Evolutionary conservation across 2,888 invertebrate genomes (phyloP).

Genomic region (Erebia aethiops): DNA sequence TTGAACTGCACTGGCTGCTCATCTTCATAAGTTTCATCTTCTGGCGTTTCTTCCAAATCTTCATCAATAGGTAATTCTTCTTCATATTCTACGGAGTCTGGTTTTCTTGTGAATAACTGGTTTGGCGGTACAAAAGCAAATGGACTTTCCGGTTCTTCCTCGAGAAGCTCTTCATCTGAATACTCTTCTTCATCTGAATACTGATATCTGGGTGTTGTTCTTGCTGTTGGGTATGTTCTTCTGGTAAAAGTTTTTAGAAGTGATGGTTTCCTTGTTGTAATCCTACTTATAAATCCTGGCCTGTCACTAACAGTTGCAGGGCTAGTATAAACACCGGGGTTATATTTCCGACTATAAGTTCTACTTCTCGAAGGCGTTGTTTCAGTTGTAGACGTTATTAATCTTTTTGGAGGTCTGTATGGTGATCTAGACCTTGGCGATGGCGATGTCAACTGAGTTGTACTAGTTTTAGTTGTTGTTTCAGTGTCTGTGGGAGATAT

Average conservation of each 20-base stretch:
- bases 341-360: constrained; percentile 77
- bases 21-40: constrained; percentile 54
- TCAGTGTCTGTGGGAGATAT: constrained; percentile 29
- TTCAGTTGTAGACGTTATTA: constrained; percentile 74
- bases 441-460: constrained; percentile 53
- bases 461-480: constrained; percentile 48
- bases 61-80: constrained; percentile 48
- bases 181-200: constrained; percentile 69
- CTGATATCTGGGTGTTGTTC: constrained; percentile 64
- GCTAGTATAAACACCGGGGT: constrained; percentile 74
- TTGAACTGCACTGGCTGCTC: constrained; percentile 49
- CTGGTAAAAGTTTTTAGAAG: constrained; percentile 68
- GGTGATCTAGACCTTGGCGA: constrained; percentile 63
- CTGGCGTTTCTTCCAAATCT: constrained; percentile 47
- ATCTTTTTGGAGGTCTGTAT: constrained; percentile 68
- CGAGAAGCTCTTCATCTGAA: constrained; percentile 60
- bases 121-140: constrained; percentile 73
- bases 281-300: constrained; percentile 57
- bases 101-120: constrained; percentile 71
- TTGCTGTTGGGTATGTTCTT: constrained; percentile 68
- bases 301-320: constrained; percentile 63
- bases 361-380: constrained; percentile 64
- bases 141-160: constrained; percentile 69
- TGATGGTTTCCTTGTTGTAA: constrained; percentile 62
- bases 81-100: constrained; percentile 53